A percentile compares a stretch with the other conserved stretches of the same genome.
These are phyloP conservation scores for Tribolium freemani DNA, from an alignment of 2,888 invertebrate species.

Conservation along the genomic window DNA sequence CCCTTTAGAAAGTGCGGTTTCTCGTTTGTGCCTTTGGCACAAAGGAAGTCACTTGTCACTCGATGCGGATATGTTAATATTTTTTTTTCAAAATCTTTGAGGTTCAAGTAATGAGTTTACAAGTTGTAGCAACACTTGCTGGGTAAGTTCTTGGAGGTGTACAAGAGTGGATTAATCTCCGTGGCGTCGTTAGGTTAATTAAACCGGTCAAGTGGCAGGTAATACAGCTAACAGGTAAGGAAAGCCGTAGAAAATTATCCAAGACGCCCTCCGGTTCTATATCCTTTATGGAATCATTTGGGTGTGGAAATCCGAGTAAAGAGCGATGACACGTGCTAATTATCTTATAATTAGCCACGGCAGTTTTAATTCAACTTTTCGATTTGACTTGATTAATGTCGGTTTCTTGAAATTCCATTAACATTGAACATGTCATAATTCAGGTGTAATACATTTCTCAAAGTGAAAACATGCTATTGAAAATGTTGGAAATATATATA, in stretches of 20 bases:
- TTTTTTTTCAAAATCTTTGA: too few species aligned
- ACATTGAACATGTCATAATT: conserved; percentile 9
- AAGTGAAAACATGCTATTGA: conserved; percentile 35
- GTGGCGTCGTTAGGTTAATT: conserved; percentile 24
- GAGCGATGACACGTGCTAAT: not conserved
- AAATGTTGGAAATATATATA: conserved; percentile 45
- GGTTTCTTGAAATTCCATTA: conserved; percentile 16
- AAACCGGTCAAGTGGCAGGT: conserved; percentile 33
- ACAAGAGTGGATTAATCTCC: conserved; percentile 29
- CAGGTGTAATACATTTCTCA: conserved; percentile 23
- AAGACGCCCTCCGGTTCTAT: not conserved
- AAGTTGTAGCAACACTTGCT: conserved; percentile 5
- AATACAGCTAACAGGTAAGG: conserved; percentile 28
- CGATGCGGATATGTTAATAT: too few species aligned
- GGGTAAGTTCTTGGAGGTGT: not conserved
- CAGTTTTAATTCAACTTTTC: not conserved
- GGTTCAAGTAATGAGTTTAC: not conserved
- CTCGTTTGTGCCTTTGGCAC: not conserved
- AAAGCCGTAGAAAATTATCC: conserved; percentile 18
- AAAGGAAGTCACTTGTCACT: not conserved
- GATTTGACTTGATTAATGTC: not conserved
- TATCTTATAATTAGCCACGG: not conserved
- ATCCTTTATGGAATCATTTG: conserved; percentile 2
- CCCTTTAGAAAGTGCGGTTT: conserved; percentile 13
- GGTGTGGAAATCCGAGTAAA: not conserved